Evolutionary conservation across 2,888 invertebrate species (phyloP).

Genomic region (Embidobia sp.): DNA sequence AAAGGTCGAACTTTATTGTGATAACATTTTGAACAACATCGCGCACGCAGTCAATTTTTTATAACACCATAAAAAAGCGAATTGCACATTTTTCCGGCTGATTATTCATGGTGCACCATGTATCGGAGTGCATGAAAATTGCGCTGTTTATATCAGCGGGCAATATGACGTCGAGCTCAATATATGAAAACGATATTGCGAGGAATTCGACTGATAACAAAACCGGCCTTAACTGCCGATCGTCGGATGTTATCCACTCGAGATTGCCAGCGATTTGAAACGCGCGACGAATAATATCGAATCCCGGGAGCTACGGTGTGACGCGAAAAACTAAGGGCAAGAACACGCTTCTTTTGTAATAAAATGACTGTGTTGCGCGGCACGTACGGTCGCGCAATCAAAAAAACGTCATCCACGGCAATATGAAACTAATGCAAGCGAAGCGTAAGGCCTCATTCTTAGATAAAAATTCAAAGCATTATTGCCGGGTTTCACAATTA

Average conservation of each 20-base stretch:
- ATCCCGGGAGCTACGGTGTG: too few relatives aligned
- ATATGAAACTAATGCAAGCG: conserved; percentile 44
- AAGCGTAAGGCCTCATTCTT: conserved; percentile 46
- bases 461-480: conserved; percentile 61
- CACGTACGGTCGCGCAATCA: conserved; percentile 74
- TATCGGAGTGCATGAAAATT: conserved; percentile 35
- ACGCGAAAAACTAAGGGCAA: conserved; percentile 24
- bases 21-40: not conserved
- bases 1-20: not conserved
- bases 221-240: conserved; percentile 49
- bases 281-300: conserved; percentile 58
- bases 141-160: conserved; percentile 34
- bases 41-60: conserved; percentile 19
- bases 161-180: conserved; percentile 26
- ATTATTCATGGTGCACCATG: conserved; percentile 28
- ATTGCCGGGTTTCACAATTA: conserved; percentile 22
- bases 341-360: too few relatives aligned
- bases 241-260: conserved; percentile 61
- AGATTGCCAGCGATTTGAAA: conserved; percentile 60
- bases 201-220: conserved; percentile 45
- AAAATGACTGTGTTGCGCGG: conserved; percentile 72
- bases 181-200: conserved; percentile 46
- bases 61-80: conserved; percentile 10
- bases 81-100: conserved; percentile 29
- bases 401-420: conserved; percentile 70